Evolutionary conservation across 1,140 invertebrate species (phyloP).

Genomic region (Helicoverpa armigera): DNA sequence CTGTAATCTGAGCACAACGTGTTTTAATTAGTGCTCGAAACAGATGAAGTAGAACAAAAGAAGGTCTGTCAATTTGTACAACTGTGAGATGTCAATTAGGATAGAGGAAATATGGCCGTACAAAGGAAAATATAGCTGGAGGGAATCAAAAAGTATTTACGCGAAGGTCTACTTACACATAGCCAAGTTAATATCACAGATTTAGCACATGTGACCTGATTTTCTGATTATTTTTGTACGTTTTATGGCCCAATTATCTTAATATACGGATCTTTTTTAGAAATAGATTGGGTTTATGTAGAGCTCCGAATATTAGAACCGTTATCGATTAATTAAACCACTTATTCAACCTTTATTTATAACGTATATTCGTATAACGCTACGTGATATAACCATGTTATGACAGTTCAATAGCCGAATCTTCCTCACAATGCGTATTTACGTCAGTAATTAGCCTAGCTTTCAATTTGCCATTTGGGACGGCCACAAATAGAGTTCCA

Average conservation of each 20-base stretch:
- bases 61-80: conserved; percentile 16
- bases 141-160: neutral
- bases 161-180: neutral
- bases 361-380: neutral
- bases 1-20: neutral
- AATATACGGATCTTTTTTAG: no score
- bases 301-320: no score
- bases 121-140: neutral
- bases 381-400: neutral
- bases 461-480: conserved; percentile 10
- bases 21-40: conserved; percentile 17
- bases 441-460: neutral
- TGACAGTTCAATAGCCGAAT: neutral
- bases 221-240: no score
- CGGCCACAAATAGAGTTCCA: conserved; percentile 7
- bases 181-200: neutral
- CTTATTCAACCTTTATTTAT: neutral
- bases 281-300: no score
- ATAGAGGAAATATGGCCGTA: neutral
- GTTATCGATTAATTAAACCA: no score
- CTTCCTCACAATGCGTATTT: neutral
- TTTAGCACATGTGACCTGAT: neutral
- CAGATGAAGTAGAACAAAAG: conserved; percentile 5
- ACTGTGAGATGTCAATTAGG: conserved; percentile 41
- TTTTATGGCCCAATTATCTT: no score